Base-by-base conservation (phyloP, 2,888 invertebrate genomes). In the Cristatella mucedo region DNA sequence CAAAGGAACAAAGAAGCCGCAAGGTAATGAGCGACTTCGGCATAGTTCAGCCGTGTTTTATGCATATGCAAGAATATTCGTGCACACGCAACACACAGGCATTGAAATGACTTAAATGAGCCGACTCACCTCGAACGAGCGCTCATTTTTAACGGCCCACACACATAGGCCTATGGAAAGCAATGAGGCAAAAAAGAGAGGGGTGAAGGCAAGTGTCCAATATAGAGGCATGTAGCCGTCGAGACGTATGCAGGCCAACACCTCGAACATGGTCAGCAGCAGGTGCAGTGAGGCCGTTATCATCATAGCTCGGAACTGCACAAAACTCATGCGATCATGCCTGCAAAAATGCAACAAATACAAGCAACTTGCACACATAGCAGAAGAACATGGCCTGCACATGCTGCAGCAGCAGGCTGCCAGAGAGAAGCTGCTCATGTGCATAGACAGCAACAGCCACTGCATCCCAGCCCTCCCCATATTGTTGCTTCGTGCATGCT, bases 61-160 rank as follows among this genome's bases (percentile, higher is more conserved):
- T n/a, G n/a, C n/a, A n/a, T n/a, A n/a, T n/a, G n/a, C n/a, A n/a
- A n/a, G n/a, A n/a, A n/a, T n/a, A n/a, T n/a, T n/a, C n/a, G n/a
- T n/a, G n/a, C n/a, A n/a, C n/a, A n/a, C n/a, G n/a, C n/a, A n/a
- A n/a, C n/a, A n/a, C 2, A 16, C 5, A 32, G 26, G 9, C 21
- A 31, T 29, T 24, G 19, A 32, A 29, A 15, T 32, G 19, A 21
- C 41, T 44, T 45, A n/a, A n/a, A n/a, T n/a, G n/a, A n/a, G n/a
- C n/a, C n/a, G n/a, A 59, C 69, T 63, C 66, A 81, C 82, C 75
- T 95, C 95, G 71, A 91, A 93, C 19, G 87, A 83, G 42, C 93
- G 76, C 63, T 95, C 93, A 68, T 95, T 91, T 69, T 93, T 89
- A 15, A 95, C 85, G 37, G 93, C 86, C 95, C 95, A 97, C 55